Base-by-base conservation (phyloP, 2,797 vertebrate genomes). In the Cuniculus paca region DNA sequence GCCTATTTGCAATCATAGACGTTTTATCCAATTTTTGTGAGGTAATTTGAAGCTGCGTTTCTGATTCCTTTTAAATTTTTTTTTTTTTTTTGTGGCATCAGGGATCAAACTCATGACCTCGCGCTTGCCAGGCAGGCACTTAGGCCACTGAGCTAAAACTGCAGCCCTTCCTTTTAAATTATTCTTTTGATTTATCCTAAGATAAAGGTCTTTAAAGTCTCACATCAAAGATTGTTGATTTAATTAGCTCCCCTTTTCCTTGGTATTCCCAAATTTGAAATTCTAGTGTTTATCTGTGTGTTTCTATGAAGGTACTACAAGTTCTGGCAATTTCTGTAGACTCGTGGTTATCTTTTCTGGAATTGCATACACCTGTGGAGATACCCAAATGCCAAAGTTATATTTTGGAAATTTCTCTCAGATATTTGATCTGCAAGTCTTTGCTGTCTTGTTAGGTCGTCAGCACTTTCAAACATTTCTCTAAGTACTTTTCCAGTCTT, bases 21-120 rank as follows among this genome's bases (percentile, higher is more conserved):
- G 79, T 31, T 84, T 93, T 72, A 60, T 60, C n/a, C 56, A 84
- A 20, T 61, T 85, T 56, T 94, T 60, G 80, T 88, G 19, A 70
- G 61, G 16, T 36, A 82, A 91, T 42, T 28, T 89, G 36, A 70
- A 80, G 52, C 20, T 81, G 45, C 22, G 10, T 36, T 91, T 95
- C 50, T 72, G 54, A 79, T 1, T 8, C 7, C 34, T 50, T 85
- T 70, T 80, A 60, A 12, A 42, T 60, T 78, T 42, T 72, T 79
- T 24, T 74, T 95, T 61, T 81, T n/a, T n/a, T n/a, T n/a, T n/a
- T n/a, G n/a, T n/a, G n/a, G n/a, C n/a, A n/a, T n/a, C n/a, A n/a
- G n/a, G n/a, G n/a, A n/a, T n/a, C n/a, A n/a, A n/a, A n/a, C n/a
- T n/a, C n/a, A n/a, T n/a, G n/a, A n/a, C n/a, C n/a, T n/a, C n/a